Evolutionary conservation across 2,888 invertebrate genomes (phyloP), one percentile per base, ranked within the genome.

Genomic region (Chaetogeoica ovagalla): DNA sequence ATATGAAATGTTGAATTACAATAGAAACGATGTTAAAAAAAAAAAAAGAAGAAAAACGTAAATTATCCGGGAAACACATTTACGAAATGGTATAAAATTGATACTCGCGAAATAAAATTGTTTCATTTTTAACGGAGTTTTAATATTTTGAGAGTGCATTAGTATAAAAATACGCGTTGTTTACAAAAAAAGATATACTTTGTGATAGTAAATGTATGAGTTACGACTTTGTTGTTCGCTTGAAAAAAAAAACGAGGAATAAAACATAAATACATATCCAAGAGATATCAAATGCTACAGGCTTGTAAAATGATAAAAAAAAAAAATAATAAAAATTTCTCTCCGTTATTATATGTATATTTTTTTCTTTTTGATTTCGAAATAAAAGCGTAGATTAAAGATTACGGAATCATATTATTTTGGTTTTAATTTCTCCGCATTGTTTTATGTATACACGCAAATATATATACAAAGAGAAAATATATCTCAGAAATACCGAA

Each of bases 181-280:
- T 43, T 43, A 60, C 11, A 71, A 60, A 43, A 60, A 43, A 72
- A 19, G 43, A 72, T 72, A 23, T 43, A 71, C 6, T 71, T 48
- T 23, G 8, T 72, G 72, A 72, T 72, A 72, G 23, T 60, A 72
- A 72, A 72, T 60, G 43, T 30, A 72, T 72, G 60, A 72, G 37
- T 72, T 72, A 72, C 60, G 59, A 60, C 72, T 72, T 72, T 66
- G 60, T 48, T 72, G 72, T 72, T 72, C 13, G 72, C 7, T 60
- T 60, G 60, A 60, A 71, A n/a, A 71, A 71, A 23, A 59, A 71
- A n/a, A 71, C 59, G 21, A 39, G 43, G 43, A 60, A 43, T 19
- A 72, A 60, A 60, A 43, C 43, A 39, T 59, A 39, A 8, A 39
- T 71, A 71, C 21, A 21, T 43, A 72, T 60, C 19, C 19, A 43